These are phyloP conservation scores for Selenia dentaria DNA, from an alignment of 2,888 invertebrate genomes.

Conservation along the genomic window DNA sequence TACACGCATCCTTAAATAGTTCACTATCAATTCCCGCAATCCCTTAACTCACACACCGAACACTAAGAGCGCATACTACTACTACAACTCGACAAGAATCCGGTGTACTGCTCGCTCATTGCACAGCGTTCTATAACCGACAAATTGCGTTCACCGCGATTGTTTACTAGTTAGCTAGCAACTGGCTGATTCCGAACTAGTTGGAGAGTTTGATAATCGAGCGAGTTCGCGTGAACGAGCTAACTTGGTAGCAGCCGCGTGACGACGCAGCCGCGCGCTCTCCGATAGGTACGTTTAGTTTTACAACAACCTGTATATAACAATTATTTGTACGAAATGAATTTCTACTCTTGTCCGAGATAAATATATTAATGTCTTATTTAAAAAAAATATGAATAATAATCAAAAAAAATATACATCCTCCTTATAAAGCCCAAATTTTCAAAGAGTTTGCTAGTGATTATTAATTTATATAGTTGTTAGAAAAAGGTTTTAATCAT, in stretches of 20 bases:
- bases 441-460: too few relatives aligned
- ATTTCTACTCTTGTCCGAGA: too few relatives aligned
- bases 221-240: constrained; percentile 31
- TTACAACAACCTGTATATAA: background rate
- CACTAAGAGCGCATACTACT: constrained; percentile 1
- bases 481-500: too few relatives aligned
- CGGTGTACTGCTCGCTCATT: constrained; percentile 22
- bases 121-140: constrained; percentile 26
- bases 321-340: too few relatives aligned
- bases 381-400: too few relatives aligned
- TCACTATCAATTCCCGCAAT: constrained; percentile 1
- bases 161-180: constrained; percentile 58
- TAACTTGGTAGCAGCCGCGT: constrained; percentile 9
- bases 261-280: background rate
- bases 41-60: background rate
- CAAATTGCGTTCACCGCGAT: constrained; percentile 45
- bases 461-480: too few relatives aligned
- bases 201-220: constrained; percentile 36
- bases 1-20: too few relatives aligned
- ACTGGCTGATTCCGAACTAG: constrained; percentile 51
- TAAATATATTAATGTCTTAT: too few relatives aligned
- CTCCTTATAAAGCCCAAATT: too few relatives aligned
- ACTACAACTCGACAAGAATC: constrained; percentile 10
- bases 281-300: background rate
- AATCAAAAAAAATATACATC: too few relatives aligned